Evolutionary conservation across 2,113 vertebrate species (phyloP).

Genomic region (Seriola quinqueradiata): DNA sequence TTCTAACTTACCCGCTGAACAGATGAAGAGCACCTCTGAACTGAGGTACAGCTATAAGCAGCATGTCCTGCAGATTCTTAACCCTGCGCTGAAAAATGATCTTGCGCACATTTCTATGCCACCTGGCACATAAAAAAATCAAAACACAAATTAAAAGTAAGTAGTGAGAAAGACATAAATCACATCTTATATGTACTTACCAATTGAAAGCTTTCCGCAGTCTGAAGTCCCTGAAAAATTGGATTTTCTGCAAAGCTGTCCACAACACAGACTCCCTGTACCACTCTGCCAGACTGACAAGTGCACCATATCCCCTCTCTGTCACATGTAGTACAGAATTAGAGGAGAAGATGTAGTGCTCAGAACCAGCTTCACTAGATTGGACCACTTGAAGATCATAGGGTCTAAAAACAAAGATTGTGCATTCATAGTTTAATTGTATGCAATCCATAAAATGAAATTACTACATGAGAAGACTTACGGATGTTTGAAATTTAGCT

Average conservation of each 20-base stretch:
- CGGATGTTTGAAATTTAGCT: neutral
- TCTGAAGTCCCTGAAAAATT: constrained; percentile 85
- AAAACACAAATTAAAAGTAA: neutral
- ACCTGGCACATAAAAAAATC: constrained; percentile 71
- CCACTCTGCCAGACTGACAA: constrained; percentile 84
- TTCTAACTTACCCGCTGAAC: constrained; percentile 81
- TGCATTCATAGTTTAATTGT: neutral
- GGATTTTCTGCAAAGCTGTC: constrained; percentile 81
- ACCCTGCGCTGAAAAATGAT: constrained; percentile 58
- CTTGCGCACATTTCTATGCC: constrained; percentile 75
- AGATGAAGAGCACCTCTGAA: constrained; percentile 85
- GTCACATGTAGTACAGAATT: constrained; percentile 84
- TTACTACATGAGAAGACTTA: neutral
- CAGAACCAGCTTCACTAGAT: constrained; percentile 71
- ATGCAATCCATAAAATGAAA: neutral
- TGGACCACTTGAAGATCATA: constrained; percentile 85
- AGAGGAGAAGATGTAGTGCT: constrained; percentile 87
- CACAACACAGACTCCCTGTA: constrained; percentile 83
- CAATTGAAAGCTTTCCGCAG: constrained; percentile 80
- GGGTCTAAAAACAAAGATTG: constrained; percentile 75
- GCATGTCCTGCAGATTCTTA: constrained; percentile 62
- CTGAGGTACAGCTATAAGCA: constrained; percentile 85
- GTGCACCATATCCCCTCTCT: constrained; percentile 74
- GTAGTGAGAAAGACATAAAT: neutral
- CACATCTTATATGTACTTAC: constrained; percentile 62